phyloP scores from a whole-genome alignment of 2,113 vertebrate genomes.

The Lepus europaeus region DNA sequence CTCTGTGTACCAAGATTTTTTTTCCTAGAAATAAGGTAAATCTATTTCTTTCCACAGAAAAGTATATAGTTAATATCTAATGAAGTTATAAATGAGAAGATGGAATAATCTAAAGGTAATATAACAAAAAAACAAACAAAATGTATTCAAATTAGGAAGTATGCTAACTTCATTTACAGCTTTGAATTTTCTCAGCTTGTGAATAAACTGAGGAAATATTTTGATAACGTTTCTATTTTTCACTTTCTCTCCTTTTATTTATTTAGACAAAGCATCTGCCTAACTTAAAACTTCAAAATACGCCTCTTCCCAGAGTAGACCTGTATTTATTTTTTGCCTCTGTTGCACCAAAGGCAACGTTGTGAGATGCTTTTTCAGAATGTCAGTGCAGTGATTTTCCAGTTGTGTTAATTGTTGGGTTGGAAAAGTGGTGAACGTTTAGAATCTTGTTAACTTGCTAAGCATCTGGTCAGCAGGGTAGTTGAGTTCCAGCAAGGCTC shows the following conservation, averaged over 20 bases:
- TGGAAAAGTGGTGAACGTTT: slow-evolving; percentile 81
- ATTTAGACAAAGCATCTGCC: slow-evolving; percentile 24
- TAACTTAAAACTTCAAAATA: slow-evolving; percentile 41
- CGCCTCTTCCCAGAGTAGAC: not conserved
- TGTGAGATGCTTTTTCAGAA: slow-evolving; percentile 63
- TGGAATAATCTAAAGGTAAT: slow-evolving; percentile 78
- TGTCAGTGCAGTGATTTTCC: slow-evolving; percentile 83
- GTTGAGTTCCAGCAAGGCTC: slow-evolving; percentile 90
- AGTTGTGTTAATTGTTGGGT: slow-evolving; percentile 90
- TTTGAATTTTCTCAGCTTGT: not conserved
- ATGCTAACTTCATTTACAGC: slow-evolving; percentile 62
- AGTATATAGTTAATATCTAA: slow-evolving; percentile 71
- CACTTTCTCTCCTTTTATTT: not conserved
- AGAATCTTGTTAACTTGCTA: slow-evolving; percentile 91
- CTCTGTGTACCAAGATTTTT: slow-evolving; percentile 23
- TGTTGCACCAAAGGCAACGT: slow-evolving; percentile 55
- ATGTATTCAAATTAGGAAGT: slow-evolving; percentile 63
- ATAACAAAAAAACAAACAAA: slow-evolving; percentile 77
- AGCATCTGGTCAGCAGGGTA: slow-evolving; percentile 92
- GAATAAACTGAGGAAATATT: slow-evolving; percentile 19
- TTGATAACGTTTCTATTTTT: slow-evolving; percentile 34
- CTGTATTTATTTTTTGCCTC: not conserved
- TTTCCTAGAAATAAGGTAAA: slow-evolving; percentile 66
- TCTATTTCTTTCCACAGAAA: slow-evolving; percentile 66
- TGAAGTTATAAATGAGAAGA: slow-evolving; percentile 77